Base-by-base conservation (phyloP, 2,888 invertebrate species). In the Autographa gamma region DNA sequence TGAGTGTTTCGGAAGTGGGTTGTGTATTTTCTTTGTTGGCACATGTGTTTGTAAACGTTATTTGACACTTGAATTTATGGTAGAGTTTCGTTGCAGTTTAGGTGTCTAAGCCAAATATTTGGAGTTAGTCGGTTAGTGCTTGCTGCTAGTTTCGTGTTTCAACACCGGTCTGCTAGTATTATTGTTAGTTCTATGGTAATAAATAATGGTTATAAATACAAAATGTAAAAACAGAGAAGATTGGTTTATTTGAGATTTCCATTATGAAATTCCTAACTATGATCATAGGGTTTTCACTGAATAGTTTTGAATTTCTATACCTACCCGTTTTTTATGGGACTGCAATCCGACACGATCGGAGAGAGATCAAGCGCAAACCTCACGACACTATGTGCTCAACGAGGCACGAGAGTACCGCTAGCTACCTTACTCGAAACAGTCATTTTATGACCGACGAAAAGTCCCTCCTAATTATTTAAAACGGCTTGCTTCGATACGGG, bases 1-100 rank as follows among this genome's bases (percentile, higher is more conserved):
- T 79, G 77, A 79, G 77, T 74, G 72, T 74, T 75, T 61, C 34
- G 74, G 73, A 73, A 77, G 73, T 76, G 68, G 61, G 72, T 60
- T 58, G 56, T 58, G 43, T 64, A 60, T 80, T 76, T 76, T 73
- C 72, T 75, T 71, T 74, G 77, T 79, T 69, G 66, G 71, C 67
- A 63, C n/a, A 3, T n/a, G 58, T 43, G 34, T 69, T 66, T 60
- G 66, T n/a, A 31, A 8, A 66, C 43, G 56, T 83, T 77, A 75
- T 79, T 79, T 77, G 77, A 69, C 64, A 59, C 63, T 43, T 56
- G 60, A 76, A 76, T 76, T 71, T 81, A 66, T 75, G 60, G 66
- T 58, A 61, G 52, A 60, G 43, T 63, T 31, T 56, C 32, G 13
- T 43, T 72, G 70, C 71, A 72, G 65, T 66, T 66, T 66, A 70